These are phyloP conservation scores for Cataglyphis rosenhaueri DNA, from an alignment of 2,888 invertebrate genomes.

Conservation along the genomic window DNA sequence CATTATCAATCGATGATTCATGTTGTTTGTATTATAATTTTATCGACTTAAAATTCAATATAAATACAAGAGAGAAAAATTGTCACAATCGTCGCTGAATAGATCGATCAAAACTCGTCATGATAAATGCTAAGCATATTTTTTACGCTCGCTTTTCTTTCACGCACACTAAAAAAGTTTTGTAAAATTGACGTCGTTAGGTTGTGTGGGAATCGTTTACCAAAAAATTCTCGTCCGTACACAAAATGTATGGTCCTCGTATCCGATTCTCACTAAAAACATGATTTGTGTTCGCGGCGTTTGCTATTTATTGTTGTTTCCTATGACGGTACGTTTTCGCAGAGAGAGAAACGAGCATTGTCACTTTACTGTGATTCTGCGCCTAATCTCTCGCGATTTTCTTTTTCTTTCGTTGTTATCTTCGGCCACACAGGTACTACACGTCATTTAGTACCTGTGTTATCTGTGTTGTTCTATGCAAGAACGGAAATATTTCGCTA, in stretches of 20 bases:
- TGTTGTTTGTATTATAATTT: not conserved
- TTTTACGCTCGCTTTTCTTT: not conserved
- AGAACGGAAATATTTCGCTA: slow-evolving; percentile 6
- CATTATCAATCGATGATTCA: slow-evolving; percentile 11
- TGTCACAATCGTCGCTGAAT: not conserved
- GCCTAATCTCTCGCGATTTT: not conserved
- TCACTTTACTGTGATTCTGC: slow-evolving; percentile 14
- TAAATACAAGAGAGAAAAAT: not conserved
- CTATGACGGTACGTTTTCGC: not conserved
- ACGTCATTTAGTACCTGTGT: not conserved
- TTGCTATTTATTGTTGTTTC: slow-evolving; percentile 26
- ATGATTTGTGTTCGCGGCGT: not conserved
- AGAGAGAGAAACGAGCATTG: not conserved
- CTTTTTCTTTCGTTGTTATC: not conserved
- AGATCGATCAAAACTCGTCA: not conserved
- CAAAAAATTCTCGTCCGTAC: not conserved
- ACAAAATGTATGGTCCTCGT: not conserved
- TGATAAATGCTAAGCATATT: not conserved
- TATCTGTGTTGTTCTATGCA: not conserved
- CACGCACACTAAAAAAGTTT: not conserved
- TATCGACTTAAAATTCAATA: slow-evolving; percentile 12
- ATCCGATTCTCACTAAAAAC: not conserved
- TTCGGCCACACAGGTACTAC: slow-evolving; percentile 2
- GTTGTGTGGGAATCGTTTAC: not conserved
- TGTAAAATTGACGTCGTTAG: slow-evolving; percentile 5